Evolutionary conservation across 2,888 invertebrate genomes (phyloP).

Genomic region (Abscondita cerata): DNA sequence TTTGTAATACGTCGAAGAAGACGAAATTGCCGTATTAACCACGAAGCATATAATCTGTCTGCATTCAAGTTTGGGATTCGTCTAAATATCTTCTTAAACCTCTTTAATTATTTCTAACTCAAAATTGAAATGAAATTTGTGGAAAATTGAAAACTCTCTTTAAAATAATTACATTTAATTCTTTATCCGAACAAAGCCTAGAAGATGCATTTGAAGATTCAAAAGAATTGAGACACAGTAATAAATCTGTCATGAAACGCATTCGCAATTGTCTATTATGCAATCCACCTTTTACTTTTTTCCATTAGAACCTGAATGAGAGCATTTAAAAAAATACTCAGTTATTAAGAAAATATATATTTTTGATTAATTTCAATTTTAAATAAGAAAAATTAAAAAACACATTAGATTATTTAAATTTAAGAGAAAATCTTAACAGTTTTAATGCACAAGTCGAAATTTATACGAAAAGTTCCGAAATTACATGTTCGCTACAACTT

Average conservation of each 20-base stretch:
- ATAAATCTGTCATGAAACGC: conserved; percentile 39
- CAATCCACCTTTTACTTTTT: conserved; percentile 20
- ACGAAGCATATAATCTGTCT: not conserved
- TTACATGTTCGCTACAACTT: conserved; percentile 37
- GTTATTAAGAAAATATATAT: too few relatives aligned
- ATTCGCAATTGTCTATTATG: conserved; percentile 35
- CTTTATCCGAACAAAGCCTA: conserved; percentile 41
- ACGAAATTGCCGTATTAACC: not conserved
- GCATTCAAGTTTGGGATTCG: not conserved
- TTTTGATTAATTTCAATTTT: too few relatives aligned
- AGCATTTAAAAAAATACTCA: too few relatives aligned
- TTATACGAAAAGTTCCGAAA: conserved; percentile 35
- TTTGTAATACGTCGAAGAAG: too few relatives aligned
- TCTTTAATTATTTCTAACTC: not conserved
- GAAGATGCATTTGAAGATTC: conserved; percentile 30
- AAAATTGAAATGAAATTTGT: not conserved
- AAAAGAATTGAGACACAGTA: conserved; percentile 33
- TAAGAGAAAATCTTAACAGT: conserved; percentile 25
- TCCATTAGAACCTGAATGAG: not conserved
- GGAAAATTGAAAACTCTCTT: conserved; percentile 17
- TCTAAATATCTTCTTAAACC: not conserved
- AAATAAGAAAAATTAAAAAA: too few relatives aligned
- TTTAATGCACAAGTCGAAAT: conserved; percentile 30
- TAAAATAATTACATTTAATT: conserved; percentile 30
- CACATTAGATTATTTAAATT: conserved; percentile 15